A percentile compares a stretch with the other conserved stretches of the same genome.
These are phyloP conservation scores for Oreochromis niloticus DNA, from an alignment of 2,113 vertebrate species.

Conservation along the genomic window DNA sequence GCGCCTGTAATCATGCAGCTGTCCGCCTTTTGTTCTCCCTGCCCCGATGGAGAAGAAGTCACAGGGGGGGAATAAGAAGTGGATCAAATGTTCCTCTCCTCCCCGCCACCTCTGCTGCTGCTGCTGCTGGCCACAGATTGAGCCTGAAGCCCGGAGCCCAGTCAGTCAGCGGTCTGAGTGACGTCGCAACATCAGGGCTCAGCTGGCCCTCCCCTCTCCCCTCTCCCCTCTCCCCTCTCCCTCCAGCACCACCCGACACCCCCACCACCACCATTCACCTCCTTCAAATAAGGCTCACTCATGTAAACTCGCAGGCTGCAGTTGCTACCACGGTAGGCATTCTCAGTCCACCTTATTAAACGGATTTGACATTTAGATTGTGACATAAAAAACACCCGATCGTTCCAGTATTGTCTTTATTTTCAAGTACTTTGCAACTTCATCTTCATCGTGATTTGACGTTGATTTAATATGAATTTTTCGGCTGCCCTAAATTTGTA, in stretches of 20 bases:
- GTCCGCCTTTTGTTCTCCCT: slow-evolving; percentile 47
- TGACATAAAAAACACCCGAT: not conserved
- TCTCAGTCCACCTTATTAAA: not conserved
- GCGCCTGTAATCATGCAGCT: slow-evolving; percentile 32
- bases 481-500: not conserved
- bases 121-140: slow-evolving; percentile 68
- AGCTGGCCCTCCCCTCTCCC: slow-evolving; percentile 41
- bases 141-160: slow-evolving; percentile 48
- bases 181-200: slow-evolving; percentile 61
- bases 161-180: slow-evolving; percentile 46
- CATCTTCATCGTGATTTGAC: not conserved
- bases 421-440: not conserved
- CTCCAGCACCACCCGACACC: not conserved
- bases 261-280: not conserved
- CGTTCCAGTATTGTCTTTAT: not conserved
- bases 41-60: slow-evolving; percentile 28
- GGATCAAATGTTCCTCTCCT: slow-evolving; percentile 16
- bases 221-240: slow-evolving; percentile 37
- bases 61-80: slow-evolving; percentile 16
- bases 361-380: not conserved
- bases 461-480: not conserved
- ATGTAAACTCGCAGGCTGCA: not conserved
- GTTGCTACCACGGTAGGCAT: not conserved
- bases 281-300: not conserved
- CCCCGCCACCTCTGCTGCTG: slow-evolving; percentile 30